phyloP scores from a whole-genome alignment of 1,140 invertebrate species.

The Aphelenchoides besseyi region DNA sequence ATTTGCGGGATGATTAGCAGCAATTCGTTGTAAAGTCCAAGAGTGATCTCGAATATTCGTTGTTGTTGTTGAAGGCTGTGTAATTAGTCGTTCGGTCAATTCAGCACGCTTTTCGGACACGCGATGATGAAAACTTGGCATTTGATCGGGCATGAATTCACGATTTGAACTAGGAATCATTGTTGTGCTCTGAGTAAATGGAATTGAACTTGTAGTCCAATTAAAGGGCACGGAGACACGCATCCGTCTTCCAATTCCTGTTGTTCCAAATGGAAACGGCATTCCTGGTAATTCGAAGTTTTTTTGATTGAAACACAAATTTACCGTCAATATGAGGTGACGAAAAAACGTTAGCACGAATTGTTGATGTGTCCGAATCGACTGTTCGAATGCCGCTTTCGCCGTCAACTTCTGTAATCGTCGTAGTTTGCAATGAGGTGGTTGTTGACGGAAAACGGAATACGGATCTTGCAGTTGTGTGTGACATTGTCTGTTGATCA shows the following conservation, averaged over 20 bases:
- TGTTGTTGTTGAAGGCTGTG: neutral
- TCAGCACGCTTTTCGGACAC: neutral
- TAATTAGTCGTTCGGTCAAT: neutral
- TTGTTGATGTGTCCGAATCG: constrained; percentile 28
- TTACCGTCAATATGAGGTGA: neutral
- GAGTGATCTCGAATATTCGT: neutral
- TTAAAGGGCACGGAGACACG: neutral
- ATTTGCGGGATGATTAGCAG: neutral
- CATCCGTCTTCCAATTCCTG: neutral
- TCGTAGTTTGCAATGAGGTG: neutral
- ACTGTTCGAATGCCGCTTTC: neutral
- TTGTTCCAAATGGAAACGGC: neutral
- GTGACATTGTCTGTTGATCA: neutral
- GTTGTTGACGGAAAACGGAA: constrained; percentile 8
- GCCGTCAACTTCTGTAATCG: neutral
- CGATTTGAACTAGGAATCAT: neutral
- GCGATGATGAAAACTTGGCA: neutral
- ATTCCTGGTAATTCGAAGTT: neutral
- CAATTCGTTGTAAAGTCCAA: neutral
- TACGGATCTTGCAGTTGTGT: neutral
- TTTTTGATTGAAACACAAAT: neutral
- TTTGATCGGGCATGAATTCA: neutral
- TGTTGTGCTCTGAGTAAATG: neutral
- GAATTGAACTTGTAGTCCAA: neutral
- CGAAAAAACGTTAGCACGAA: constrained; percentile 38